Evolutionary conservation across 1,140 invertebrate species (phyloP).

Genomic region (Macrobrachium nipponense): DNA sequence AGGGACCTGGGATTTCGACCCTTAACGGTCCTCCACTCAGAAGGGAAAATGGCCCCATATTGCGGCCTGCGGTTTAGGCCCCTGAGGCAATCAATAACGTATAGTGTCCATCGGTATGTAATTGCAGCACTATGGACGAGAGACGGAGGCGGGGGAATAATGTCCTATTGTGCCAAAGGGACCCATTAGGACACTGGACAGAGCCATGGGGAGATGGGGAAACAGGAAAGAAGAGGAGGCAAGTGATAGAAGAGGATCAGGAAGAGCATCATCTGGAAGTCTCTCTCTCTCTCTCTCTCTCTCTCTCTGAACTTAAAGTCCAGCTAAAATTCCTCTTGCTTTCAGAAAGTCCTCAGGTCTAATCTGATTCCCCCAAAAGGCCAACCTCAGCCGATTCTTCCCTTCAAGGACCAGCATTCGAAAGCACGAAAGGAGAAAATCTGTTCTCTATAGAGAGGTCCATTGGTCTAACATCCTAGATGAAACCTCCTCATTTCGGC

Average conservation of each 20-base stretch:
- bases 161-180: conserved; percentile 55
- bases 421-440: too few species aligned
- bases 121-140: conserved; percentile 50
- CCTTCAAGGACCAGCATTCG: not conserved
- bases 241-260: not conserved
- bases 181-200: conserved; percentile 58
- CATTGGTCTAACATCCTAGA: too few species aligned
- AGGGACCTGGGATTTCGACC: not conserved
- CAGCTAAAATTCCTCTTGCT: not conserved
- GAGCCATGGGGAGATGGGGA: conserved; percentile 8
- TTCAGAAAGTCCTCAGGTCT: not conserved
- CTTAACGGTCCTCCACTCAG: not conserved
- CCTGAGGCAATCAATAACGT: conserved; percentile 49
- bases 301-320: not conserved
- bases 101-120: conserved; percentile 58
- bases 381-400: not conserved
- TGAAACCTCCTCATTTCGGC: not conserved
- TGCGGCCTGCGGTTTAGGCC: not conserved
- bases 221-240: not conserved
- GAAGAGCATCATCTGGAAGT: not conserved
- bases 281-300: conserved; percentile 2
- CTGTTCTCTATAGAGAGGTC: too few species aligned
- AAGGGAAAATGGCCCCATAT: not conserved
- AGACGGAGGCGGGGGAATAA: conserved; percentile 38
- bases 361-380: not conserved